These are phyloP conservation scores for Seriola dumerili DNA, from an alignment of 2,113 vertebrate species.

Conservation along the genomic window DNA sequence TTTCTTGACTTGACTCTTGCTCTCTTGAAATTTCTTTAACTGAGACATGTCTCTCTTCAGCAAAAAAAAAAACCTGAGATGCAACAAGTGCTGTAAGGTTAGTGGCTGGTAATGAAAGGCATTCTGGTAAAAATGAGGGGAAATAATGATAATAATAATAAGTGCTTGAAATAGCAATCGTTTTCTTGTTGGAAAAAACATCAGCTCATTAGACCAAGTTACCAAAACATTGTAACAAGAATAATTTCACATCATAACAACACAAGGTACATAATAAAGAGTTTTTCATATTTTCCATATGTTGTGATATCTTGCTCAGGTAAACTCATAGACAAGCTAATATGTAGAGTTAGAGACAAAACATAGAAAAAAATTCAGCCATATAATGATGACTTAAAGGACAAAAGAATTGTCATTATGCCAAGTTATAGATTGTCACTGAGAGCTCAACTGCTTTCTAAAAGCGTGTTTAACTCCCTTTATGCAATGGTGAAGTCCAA, in stretches of 20 bases:
- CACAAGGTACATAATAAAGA: background rate
- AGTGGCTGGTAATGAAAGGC: background rate
- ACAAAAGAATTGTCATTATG: slow-evolving; percentile 1
- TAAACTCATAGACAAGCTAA: background rate
- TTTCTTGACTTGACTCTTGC: too few relatives aligned
- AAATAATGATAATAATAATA: too few relatives aligned
- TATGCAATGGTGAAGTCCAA: slow-evolving; percentile 72
- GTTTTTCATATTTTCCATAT: background rate
- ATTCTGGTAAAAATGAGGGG: too few relatives aligned
- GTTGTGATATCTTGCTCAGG: background rate
- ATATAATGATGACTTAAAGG: background rate
- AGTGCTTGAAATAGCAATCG: background rate
- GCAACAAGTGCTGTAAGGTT: background rate
- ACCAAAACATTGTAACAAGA: too few relatives aligned
- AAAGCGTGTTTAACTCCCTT: slow-evolving; percentile 72
- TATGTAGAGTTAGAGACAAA: background rate
- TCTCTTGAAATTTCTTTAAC: background rate
- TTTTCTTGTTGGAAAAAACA: too few relatives aligned
- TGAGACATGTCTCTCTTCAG: background rate
- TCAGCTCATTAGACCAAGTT: too few relatives aligned
- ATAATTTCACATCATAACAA: background rate
- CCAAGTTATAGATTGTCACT: slow-evolving; percentile 44
- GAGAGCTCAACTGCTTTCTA: slow-evolving; percentile 40
- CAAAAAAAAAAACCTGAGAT: background rate
- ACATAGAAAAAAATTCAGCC: background rate